A percentile compares a stretch with the other conserved stretches of the same genome.
phyloP scores from a whole-genome alignment of 2,888 invertebrate species.

The Lepidonotus clava region DNA sequence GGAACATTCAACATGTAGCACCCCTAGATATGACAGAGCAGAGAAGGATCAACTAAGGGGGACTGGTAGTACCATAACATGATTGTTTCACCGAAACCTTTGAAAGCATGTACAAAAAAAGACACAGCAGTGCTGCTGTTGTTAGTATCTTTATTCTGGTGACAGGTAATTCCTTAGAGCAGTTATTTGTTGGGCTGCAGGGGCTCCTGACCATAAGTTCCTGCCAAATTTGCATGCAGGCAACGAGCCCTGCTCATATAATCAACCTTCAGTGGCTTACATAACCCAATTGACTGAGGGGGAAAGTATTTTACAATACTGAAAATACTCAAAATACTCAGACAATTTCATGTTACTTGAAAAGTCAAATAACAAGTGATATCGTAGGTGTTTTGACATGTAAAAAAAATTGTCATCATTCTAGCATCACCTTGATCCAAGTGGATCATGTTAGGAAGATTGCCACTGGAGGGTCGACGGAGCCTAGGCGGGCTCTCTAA shows the following conservation, averaged over 20 bases:
- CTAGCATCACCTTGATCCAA: constrained; percentile 49
- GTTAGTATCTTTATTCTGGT: constrained; percentile 53
- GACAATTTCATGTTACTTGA: constrained; percentile 55
- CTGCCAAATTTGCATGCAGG: constrained; percentile 53
- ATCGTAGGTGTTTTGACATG: constrained; percentile 55
- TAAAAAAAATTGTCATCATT: constrained; percentile 51
- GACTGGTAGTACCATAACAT: constrained; percentile 13
- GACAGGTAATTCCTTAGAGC: constrained; percentile 49
- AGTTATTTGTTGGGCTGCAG: constrained; percentile 51
- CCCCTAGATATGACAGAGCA: constrained; percentile 6
- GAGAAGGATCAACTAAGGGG: too few relatives aligned
- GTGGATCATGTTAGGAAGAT: constrained; percentile 37
- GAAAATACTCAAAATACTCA: constrained; percentile 59
- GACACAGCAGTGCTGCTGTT: constrained; percentile 27
- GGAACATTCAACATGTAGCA: constrained; percentile 40
- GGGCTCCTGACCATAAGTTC: constrained; percentile 44
- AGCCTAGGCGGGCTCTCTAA: background rate
- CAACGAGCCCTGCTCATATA: constrained; percentile 26
- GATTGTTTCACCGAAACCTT: constrained; percentile 46
- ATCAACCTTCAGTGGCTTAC: constrained; percentile 54
- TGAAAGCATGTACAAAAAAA: constrained; percentile 43
- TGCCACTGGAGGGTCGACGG: constrained; percentile 4
- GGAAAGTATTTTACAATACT: constrained; percentile 57
- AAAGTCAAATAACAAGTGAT: constrained; percentile 57
- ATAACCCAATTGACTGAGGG: constrained; percentile 55